phyloP scores from a whole-genome alignment of 1,140 invertebrate species.

The Eueides isabella region DNA sequence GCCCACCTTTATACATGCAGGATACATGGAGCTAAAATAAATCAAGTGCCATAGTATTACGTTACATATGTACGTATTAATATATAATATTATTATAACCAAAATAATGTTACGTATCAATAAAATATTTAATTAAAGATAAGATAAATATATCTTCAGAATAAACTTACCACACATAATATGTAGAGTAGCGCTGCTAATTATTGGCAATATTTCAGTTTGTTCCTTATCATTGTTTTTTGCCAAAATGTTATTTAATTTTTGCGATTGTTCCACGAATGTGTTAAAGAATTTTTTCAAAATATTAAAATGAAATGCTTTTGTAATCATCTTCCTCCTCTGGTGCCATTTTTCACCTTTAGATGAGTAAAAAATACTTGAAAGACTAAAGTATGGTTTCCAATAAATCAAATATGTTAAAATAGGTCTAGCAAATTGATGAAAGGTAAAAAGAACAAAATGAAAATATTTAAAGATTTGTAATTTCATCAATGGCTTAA shows the following conservation, averaged over 20 bases:
- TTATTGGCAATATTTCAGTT: slow-evolving; percentile 8
- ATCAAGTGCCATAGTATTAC: too few relatives aligned
- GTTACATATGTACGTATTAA: too few relatives aligned
- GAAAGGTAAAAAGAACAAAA: too few relatives aligned
- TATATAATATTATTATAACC: too few relatives aligned
- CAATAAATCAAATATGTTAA: too few relatives aligned
- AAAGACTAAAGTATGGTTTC: background rate
- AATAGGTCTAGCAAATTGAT: too few relatives aligned
- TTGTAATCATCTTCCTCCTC: slow-evolving; percentile 26
- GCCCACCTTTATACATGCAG: too few relatives aligned
- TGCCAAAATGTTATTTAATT: background rate
- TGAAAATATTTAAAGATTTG: too few relatives aligned
- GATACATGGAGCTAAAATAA: too few relatives aligned
- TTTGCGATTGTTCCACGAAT: slow-evolving; percentile 3
- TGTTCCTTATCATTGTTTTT: background rate
- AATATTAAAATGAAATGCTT: slow-evolving; percentile 30
- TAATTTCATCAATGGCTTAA: background rate
- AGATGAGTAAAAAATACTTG: background rate
- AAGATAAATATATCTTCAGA: background rate
- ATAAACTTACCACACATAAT: slow-evolving; percentile 20
- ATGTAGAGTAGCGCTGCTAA: background rate
- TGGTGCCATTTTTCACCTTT: slow-evolving; percentile 20
- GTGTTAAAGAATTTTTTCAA: slow-evolving; percentile 23
- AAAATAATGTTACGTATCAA: too few relatives aligned
- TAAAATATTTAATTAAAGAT: too few relatives aligned